phyloP scores from a whole-genome alignment of 2,888 invertebrate genomes.

The Blera fallax region DNA sequence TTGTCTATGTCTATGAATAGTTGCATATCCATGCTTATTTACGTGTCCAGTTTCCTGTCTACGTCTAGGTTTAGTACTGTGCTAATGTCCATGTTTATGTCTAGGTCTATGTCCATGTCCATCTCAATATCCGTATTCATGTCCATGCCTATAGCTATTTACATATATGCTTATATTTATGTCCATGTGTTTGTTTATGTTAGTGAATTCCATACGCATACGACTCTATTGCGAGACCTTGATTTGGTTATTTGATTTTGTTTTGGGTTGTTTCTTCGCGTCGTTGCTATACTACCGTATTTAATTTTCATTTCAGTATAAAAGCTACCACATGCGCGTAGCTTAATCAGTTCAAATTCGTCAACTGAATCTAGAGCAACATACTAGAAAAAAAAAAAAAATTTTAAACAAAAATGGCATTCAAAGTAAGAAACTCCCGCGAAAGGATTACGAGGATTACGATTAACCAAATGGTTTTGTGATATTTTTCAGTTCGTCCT shows the following conservation, averaged over 20 bases:
- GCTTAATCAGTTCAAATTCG: slow-evolving; percentile 79
- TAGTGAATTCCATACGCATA: slow-evolving; percentile 48
- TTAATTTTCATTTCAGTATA: slow-evolving; percentile 63
- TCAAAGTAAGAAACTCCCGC: slow-evolving; percentile 78
- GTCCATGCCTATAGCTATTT: no score
- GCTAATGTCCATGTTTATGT: no score
- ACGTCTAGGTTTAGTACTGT: no score
- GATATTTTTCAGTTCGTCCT: slow-evolving; percentile 76
- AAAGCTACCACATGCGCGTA: slow-evolving; percentile 51
- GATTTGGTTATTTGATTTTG: slow-evolving; percentile 44
- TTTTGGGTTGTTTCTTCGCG: slow-evolving; percentile 20
- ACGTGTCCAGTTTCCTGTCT: no score
- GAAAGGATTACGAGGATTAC: slow-evolving; percentile 37
- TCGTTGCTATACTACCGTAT: not conserved
- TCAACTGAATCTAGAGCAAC: slow-evolving; percentile 80
- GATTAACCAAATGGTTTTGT: slow-evolving; percentile 66
- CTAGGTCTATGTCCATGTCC: no score
- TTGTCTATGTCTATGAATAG: no score
- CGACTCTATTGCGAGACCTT: slow-evolving; percentile 46
- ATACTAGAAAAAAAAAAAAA: slow-evolving; percentile 53
- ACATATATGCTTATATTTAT: no score
- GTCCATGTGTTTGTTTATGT: no score
- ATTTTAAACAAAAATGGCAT: slow-evolving; percentile 77
- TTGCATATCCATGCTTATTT: no score
- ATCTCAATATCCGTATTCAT: no score